Evolutionary conservation across 2,797 vertebrate genomes (phyloP).

Genomic region (Mormyrus proboscirostris): DNA sequence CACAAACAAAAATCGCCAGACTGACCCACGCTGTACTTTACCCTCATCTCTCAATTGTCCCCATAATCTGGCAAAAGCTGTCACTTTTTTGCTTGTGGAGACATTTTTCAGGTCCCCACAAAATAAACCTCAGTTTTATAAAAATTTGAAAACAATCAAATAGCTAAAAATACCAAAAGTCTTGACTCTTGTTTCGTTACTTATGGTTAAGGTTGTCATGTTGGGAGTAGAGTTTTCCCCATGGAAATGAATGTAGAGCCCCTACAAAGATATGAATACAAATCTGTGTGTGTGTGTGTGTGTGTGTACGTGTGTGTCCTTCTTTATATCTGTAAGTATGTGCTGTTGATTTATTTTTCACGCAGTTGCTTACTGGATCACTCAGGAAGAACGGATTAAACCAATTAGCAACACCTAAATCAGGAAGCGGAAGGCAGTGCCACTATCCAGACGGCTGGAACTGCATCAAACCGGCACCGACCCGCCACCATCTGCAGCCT

Average conservation of each 20-base stretch:
- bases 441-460: not conserved
- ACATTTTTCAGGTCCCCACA: not conserved
- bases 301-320: not conserved
- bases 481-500: not conserved
- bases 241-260: not conserved
- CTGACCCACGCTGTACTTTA: not conserved
- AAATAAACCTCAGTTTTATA: not conserved
- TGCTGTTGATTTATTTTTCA: not conserved
- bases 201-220: not conserved
- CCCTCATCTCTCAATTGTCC: not conserved
- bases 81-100: not conserved
- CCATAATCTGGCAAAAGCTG: not conserved
- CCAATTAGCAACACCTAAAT: constrained; percentile 12
- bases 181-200: not conserved
- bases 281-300: not conserved
- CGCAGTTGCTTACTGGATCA: not conserved
- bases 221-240: not conserved
- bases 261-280: not conserved
- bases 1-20: not conserved
- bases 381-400: not conserved
- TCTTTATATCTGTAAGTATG: not conserved
- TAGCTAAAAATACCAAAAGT: not conserved
- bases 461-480: not conserved
- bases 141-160: not conserved
- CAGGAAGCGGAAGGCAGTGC: not conserved